Evolutionary conservation across 2,113 vertebrate genomes (phyloP).

Genomic region (Corythaixoides concolor): DNA sequence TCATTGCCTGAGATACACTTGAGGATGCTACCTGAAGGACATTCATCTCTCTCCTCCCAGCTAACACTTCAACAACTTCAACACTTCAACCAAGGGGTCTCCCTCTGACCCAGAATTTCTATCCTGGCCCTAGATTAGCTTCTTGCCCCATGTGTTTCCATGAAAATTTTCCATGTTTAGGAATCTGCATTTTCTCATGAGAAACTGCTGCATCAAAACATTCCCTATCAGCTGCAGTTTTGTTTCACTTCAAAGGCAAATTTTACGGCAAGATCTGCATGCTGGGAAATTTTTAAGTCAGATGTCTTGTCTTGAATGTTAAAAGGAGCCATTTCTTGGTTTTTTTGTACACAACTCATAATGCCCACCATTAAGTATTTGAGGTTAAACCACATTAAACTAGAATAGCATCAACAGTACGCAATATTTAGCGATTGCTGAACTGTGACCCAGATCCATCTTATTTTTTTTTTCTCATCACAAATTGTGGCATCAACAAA

Average conservation of each 20-base stretch:
- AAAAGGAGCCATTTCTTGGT: neutral
- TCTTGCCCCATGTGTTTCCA: neutral
- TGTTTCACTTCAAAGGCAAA: slow-evolving; percentile 42
- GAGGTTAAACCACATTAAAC: slow-evolving; percentile 16
- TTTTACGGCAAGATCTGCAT: neutral
- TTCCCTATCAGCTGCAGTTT: neutral
- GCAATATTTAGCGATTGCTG: neutral
- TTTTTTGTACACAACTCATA: neutral
- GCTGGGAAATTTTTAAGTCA: slow-evolving; percentile 38
- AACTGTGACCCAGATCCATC: neutral
- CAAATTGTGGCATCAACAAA: neutral
- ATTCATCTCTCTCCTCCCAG: neutral
- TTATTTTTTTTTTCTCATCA: neutral
- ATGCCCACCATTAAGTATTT: neutral
- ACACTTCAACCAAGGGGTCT: neutral
- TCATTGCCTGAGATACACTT: neutral
- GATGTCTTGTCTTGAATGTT: neutral
- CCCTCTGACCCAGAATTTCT: neutral
- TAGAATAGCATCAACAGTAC: neutral
- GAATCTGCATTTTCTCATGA: slow-evolving; percentile 21
- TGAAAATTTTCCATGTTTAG: slow-evolving; percentile 1
- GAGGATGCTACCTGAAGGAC: neutral
- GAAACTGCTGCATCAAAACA: slow-evolving; percentile 31
- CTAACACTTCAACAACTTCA: neutral
- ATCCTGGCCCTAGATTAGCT: neutral